Evolutionary conservation across 1,140 invertebrate genomes (phyloP).

Genomic region (Macrostomum lignano): DNA sequence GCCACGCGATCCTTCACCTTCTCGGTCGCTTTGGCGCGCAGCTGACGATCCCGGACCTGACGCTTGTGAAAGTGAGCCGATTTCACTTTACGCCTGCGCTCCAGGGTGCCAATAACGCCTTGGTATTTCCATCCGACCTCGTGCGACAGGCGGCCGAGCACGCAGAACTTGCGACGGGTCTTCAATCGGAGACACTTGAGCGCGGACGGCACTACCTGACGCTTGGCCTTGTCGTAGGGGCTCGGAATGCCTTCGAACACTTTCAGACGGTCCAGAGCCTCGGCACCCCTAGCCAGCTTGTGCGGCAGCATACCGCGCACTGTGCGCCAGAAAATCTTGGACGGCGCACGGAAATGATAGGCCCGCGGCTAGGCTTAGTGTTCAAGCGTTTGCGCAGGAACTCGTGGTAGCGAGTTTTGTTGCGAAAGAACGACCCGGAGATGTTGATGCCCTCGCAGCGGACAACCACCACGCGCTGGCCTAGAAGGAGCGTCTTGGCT

Average conservation of each 20-base stretch:
- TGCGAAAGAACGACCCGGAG: slow-evolving; percentile 86
- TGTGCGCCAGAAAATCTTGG: slow-evolving; percentile 77
- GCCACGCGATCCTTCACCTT: too few species aligned
- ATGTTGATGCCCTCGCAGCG: slow-evolving; percentile 88
- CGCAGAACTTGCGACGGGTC: slow-evolving; percentile 81
- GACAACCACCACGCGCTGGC: slow-evolving; percentile 32
- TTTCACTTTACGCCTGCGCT: slow-evolving; percentile 74
- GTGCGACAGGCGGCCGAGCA: slow-evolving; percentile 67
- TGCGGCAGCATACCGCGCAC: slow-evolving; percentile 95
- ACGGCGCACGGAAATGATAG: slow-evolving; percentile 91
- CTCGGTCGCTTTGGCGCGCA: too few species aligned
- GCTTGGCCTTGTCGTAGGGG: slow-evolving; percentile 68
- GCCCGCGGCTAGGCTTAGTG: slow-evolving; percentile 82
- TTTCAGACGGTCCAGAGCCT: slow-evolving; percentile 58
- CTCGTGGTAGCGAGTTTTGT: slow-evolving; percentile 58
- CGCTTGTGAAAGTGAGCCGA: slow-evolving; percentile 46
- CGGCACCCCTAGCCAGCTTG: slow-evolving; percentile 72
- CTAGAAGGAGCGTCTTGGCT: slow-evolving; percentile 66
- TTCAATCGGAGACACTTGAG: slow-evolving; percentile 73
- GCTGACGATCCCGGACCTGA: too few species aligned
- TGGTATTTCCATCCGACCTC: slow-evolving; percentile 99
- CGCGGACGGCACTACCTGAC: slow-evolving; percentile 72
- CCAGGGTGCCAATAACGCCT: slow-evolving; percentile 62
- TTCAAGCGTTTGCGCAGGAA: slow-evolving; percentile 89
- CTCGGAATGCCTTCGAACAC: slow-evolving; percentile 86